phyloP scores from a whole-genome alignment of 2,797 vertebrate species.

The Paguma larvata region DNA sequence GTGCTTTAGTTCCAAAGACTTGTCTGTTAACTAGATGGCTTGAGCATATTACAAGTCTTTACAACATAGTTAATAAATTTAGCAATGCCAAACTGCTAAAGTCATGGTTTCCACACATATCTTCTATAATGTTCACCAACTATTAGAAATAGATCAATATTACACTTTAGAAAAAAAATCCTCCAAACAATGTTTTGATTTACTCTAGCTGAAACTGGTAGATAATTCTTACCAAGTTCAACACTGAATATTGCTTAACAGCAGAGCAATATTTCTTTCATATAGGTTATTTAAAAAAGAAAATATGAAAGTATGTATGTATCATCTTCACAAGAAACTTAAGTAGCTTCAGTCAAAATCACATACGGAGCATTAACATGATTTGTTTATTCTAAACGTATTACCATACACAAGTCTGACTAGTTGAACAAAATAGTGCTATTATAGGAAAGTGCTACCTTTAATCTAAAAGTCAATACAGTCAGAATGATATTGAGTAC shows the following conservation, averaged over 20 bases:
- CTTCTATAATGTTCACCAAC: conserved; percentile 18
- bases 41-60: not conserved
- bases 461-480: not conserved
- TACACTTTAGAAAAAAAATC: not conserved
- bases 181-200: conserved; percentile 29
- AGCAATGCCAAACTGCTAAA: conserved; percentile 29
- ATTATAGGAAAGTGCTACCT: not conserved
- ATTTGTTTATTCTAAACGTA: conserved; percentile 49
- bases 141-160: not conserved
- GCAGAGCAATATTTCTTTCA: not conserved
- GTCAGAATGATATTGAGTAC: conserved; percentile 5
- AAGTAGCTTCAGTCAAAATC: not conserved
- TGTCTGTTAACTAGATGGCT: not conserved
- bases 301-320: not conserved
- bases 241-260: not conserved
- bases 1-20: conserved; percentile 22
- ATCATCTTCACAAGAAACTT: conserved; percentile 37
- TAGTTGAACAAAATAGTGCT: not conserved
- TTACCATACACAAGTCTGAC: not conserved
- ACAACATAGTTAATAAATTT: conserved; percentile 22
- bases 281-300: conserved; percentile 21
- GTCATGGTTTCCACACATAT: conserved; percentile 21
- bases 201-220: not conserved
- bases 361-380: not conserved
- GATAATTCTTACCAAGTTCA: conserved; percentile 47